Conservation (phyloP, 2,888 invertebrate species). For the Julus scanicus region DNA sequence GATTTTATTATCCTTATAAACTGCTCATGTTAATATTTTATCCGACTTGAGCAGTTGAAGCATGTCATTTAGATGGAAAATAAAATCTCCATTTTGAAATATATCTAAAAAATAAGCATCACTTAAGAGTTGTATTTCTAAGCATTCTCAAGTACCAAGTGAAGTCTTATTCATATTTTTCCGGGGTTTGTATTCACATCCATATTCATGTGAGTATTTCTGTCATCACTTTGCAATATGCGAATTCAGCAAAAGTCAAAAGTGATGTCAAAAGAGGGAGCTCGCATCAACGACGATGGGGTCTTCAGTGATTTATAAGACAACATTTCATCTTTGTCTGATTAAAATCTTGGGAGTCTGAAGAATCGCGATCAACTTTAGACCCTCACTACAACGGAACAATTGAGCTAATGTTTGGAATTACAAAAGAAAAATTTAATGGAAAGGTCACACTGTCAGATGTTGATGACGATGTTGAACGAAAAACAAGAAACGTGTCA, state of each 20-base stretch:
- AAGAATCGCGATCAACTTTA: conserved; percentile 44
- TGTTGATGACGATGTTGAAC: conserved; percentile 30
- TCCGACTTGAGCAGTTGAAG: conserved; percentile 1
- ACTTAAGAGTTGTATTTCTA: background rate
- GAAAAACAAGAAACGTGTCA: background rate
- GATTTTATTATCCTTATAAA: too few species aligned
- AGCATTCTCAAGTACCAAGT: conserved; percentile 51
- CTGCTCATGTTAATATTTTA: background rate
- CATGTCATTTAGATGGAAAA: background rate
- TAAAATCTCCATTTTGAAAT: background rate
- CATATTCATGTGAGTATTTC: conserved; percentile 48
- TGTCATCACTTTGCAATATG: conserved; percentile 44
- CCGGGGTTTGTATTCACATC: background rate
- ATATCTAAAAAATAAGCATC: conserved; percentile 36
- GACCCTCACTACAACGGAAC: conserved; percentile 9
- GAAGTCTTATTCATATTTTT: conserved; percentile 49
- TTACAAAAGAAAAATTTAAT: conserved; percentile 28
- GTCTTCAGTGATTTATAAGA: conserved; percentile 43
- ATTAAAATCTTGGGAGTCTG: conserved; percentile 41
- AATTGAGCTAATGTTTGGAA: conserved; percentile 45
- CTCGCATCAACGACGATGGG: background rate
- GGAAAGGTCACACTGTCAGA: conserved; percentile 18
- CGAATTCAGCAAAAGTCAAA: background rate
- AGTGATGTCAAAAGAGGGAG: background rate
- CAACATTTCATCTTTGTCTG: conserved; percentile 46